phyloP scores from a whole-genome alignment of 2,797 vertebrate species.

The Halcyon badia region DNA sequence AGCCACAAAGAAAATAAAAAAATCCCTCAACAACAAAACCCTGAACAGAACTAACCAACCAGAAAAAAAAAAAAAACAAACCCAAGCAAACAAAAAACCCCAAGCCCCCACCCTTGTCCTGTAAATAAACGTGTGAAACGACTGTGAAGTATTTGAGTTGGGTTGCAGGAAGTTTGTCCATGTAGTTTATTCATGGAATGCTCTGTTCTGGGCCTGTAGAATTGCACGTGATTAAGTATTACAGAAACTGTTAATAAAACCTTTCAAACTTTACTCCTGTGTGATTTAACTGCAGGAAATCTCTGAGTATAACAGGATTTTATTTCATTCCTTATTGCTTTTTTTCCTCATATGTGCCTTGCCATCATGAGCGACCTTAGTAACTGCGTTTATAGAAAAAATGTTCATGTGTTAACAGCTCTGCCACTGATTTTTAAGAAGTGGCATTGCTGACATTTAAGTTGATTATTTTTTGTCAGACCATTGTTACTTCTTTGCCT shows the following conservation, averaged over 20 bases:
- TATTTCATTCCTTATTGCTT: neutral
- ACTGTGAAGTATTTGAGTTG: neutral
- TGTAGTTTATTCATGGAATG: accelerated
- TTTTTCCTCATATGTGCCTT: neutral
- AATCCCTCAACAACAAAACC: neutral
- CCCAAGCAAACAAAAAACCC: too few relatives aligned
- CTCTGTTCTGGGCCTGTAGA: neutral
- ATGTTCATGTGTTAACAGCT: neutral
- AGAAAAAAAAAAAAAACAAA: neutral
- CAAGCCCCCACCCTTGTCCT: accelerated
- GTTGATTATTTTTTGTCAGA: neutral
- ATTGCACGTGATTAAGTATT: neutral
- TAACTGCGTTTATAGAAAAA: neutral
- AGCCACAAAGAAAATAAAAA: neutral
- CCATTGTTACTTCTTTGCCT: neutral
- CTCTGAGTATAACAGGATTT: neutral
- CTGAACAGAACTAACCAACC: neutral
- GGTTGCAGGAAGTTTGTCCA: neutral
- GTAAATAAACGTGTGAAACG: accelerated
- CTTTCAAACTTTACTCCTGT: neutral
- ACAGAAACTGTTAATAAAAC: neutral
- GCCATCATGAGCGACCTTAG: neutral
- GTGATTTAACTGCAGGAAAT: neutral
- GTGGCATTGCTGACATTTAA: accelerated
- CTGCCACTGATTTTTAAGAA: neutral